Percentiles rank a stretch among this genome's conserved stretches.
Conservation (phyloP, 2,113 vertebrate species). For the Campylomormyrus tamandua region DNA sequence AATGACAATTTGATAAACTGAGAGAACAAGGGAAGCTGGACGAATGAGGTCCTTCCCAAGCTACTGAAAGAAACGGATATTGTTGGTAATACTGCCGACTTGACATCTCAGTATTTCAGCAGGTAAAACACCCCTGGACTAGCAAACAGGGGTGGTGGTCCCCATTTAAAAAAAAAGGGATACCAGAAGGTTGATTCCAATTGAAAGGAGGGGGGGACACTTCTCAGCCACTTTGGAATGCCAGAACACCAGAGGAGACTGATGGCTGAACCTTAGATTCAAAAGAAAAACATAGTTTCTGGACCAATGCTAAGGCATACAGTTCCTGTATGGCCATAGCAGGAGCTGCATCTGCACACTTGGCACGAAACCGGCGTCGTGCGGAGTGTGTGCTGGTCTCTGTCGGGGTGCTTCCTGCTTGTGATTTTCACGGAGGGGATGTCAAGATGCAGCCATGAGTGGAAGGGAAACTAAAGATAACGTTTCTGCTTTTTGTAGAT, state of each 20-base stretch:
- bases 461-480: neutral
- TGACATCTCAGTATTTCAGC: neutral
- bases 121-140: neutral
- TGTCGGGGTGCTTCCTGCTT: neutral
- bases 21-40: neutral
- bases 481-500: neutral
- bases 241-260: neutral
- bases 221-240: neutral
- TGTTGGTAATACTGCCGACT: neutral
- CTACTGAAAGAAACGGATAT: neutral
- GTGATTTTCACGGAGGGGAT: neutral
- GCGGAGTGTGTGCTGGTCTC: neutral
- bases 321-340: neutral
- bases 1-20: neutral
- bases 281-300: neutral
- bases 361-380: neutral
- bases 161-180: neutral
- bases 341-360: neutral
- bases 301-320: neutral
- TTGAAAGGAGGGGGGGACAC: neutral
- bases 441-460: neutral
- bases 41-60: neutral
- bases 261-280: neutral
- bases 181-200: neutral
- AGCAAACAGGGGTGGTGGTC: neutral